Evolutionary conservation across 2,888 invertebrate genomes (phyloP).

Genomic region (Antheraea assamensis): DNA sequence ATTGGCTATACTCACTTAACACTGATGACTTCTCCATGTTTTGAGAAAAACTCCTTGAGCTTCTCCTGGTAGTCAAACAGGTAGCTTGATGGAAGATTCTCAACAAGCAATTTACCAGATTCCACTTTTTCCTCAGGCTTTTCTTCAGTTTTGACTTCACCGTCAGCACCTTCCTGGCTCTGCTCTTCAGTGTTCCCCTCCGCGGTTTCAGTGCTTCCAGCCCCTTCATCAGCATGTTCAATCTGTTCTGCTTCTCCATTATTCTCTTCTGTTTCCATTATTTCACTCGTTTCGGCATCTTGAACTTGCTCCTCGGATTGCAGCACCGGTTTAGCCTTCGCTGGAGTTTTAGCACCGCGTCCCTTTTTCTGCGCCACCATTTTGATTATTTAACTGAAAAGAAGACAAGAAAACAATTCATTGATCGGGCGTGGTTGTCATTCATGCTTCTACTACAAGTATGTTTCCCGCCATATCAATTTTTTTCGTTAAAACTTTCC

Average conservation of each 20-base stretch:
- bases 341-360: constrained; percentile 70
- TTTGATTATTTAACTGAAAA: constrained; percentile 47
- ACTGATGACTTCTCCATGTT: constrained; percentile 68
- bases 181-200: constrained; percentile 42
- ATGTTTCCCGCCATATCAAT: constrained; percentile 63
- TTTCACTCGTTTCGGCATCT: constrained; percentile 49
- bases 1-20: constrained; percentile 66
- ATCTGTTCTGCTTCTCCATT: constrained; percentile 61
- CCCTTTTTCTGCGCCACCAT: constrained; percentile 78
- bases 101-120: constrained; percentile 76
- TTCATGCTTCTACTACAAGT: constrained; percentile 39
- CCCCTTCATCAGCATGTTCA: constrained; percentile 49
- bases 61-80: constrained; percentile 78
- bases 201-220: constrained; percentile 34
- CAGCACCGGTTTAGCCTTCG: constrained; percentile 61
- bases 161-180: constrained; percentile 48
- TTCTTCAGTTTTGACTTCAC: constrained; percentile 55
- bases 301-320: constrained; percentile 53
- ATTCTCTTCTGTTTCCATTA: constrained; percentile 58
- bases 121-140: constrained; percentile 73
- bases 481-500: constrained; percentile 45
- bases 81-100: constrained; percentile 73
- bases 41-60: constrained; percentile 76
- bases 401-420: constrained; percentile 33
- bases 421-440: constrained; percentile 34